Conservation (phyloP, 1,140 invertebrate genomes). For the Drosophila saltans region DNA sequence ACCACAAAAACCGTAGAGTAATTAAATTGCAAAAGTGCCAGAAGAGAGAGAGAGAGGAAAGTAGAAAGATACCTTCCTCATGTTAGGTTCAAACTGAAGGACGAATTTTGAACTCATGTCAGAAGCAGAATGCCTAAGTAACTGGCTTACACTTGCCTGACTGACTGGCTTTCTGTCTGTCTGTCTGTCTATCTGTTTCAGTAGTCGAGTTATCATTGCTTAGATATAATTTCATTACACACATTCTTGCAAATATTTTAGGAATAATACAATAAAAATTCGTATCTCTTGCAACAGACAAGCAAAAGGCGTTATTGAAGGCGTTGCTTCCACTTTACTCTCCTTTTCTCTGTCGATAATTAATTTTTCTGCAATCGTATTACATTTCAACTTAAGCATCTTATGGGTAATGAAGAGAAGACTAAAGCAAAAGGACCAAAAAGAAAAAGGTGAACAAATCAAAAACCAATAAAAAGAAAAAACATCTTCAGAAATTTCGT, state of each 20-base stretch:
- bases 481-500: constrained; percentile 22
- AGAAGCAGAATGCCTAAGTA: constrained; percentile 9
- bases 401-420: constrained; percentile 68
- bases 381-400: constrained; percentile 68
- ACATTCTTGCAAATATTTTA: constrained; percentile 17
- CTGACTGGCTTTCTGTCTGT: not conserved
- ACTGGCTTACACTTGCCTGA: not conserved
- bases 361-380: constrained; percentile 69
- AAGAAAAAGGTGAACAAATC: constrained; percentile 61
- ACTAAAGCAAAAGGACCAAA: no score
- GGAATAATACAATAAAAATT: not conserved
- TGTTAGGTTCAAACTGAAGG: constrained; percentile 48
- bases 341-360: constrained; percentile 47
- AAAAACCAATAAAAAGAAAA: constrained; percentile 72
- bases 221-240: constrained; percentile 56
- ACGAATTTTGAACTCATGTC: constrained; percentile 67
- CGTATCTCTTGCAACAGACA: constrained; percentile 29
- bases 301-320: constrained; percentile 58
- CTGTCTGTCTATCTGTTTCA: not conserved
- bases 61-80: not conserved
- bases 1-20: constrained; percentile 56
- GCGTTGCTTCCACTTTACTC: constrained; percentile 27
- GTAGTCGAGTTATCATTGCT: constrained; percentile 19
- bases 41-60: not conserved
- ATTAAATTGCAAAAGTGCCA: constrained; percentile 63